Evolutionary conservation across 2,888 invertebrate species (phyloP).

Genomic region (Nomada goodeniana): DNA sequence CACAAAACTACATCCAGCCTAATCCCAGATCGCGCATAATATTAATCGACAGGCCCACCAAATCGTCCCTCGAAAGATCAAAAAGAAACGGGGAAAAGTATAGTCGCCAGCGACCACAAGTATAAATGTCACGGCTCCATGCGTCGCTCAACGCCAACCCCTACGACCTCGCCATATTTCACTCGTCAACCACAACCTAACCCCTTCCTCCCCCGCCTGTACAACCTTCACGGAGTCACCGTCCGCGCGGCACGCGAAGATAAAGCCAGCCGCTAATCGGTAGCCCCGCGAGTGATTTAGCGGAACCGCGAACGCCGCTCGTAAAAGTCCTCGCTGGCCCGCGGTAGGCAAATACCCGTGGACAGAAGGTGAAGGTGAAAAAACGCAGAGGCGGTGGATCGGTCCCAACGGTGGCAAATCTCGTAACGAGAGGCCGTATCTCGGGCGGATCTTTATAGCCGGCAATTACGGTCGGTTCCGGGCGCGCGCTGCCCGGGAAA

Average conservation of each 20-base stretch:
- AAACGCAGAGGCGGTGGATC: slow-evolving; percentile 47
- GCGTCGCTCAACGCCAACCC: not conserved
- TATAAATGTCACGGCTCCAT: no score
- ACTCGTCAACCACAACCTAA: not conserved
- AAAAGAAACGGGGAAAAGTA: no score
- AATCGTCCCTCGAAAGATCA: no score
- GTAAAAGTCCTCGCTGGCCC: slow-evolving; percentile 65
- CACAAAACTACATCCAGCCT: no score
- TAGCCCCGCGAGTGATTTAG: slow-evolving; percentile 52
- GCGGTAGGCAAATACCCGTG: slow-evolving; percentile 51
- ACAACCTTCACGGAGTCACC: not conserved
- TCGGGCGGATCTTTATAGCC: slow-evolving; percentile 74
- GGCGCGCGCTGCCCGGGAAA: slow-evolving; percentile 57
- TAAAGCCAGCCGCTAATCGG: slow-evolving; percentile 50
- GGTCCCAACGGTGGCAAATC: slow-evolving; percentile 74
- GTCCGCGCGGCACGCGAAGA: not conserved
- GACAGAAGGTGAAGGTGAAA: not conserved
- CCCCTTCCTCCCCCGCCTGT: not conserved
- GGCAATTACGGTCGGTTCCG: slow-evolving; percentile 74
- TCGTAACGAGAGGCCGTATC: slow-evolving; percentile 71
- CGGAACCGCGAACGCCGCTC: slow-evolving; percentile 45
- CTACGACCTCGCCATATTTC: not conserved
- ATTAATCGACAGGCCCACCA: no score
- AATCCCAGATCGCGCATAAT: no score
- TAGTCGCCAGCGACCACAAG: no score